A percentile compares a stretch with the other conserved stretches of the same genome.
Evolutionary conservation across 2,888 invertebrate genomes (phyloP).

Genomic region (Acleris laterana): DNA sequence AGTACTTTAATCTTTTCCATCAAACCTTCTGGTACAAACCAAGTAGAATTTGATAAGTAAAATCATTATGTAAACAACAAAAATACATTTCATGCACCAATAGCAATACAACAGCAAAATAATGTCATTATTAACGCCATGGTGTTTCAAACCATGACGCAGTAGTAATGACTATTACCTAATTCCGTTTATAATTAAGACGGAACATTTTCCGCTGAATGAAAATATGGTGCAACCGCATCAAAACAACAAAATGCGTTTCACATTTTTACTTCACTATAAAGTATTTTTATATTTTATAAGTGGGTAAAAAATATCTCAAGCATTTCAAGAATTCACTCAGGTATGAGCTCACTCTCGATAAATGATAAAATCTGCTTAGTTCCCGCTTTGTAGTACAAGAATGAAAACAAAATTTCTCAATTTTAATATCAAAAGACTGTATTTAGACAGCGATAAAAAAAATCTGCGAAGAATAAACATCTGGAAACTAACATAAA

Average conservation of each 20-base stretch:
- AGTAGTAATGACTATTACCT: slow-evolving; percentile 21
- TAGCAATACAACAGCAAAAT: slow-evolving; percentile 1
- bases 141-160: slow-evolving; percentile 30
- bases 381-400: too few species aligned
- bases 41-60: not conserved
- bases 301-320: not conserved
- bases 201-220: slow-evolving; percentile 10
- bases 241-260: slow-evolving; percentile 5
- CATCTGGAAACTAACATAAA: too few species aligned
- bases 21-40: too few species aligned
- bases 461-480: too few species aligned
- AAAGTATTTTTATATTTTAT: not conserved
- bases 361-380: too few species aligned
- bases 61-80: not conserved
- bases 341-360: too few species aligned
- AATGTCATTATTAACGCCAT: slow-evolving; percentile 1
- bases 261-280: not conserved
- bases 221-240: slow-evolving; percentile 17
- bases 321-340: not conserved
- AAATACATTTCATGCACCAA: slow-evolving; percentile 8
- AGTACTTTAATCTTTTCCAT: too few species aligned
- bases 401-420: too few species aligned
- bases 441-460: too few species aligned
- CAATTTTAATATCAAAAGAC: too few species aligned
- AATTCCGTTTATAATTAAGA: slow-evolving; percentile 25